Evolutionary conservation across 2,113 vertebrate species (phyloP).

Genomic region (Gallinago undulata): DNA sequence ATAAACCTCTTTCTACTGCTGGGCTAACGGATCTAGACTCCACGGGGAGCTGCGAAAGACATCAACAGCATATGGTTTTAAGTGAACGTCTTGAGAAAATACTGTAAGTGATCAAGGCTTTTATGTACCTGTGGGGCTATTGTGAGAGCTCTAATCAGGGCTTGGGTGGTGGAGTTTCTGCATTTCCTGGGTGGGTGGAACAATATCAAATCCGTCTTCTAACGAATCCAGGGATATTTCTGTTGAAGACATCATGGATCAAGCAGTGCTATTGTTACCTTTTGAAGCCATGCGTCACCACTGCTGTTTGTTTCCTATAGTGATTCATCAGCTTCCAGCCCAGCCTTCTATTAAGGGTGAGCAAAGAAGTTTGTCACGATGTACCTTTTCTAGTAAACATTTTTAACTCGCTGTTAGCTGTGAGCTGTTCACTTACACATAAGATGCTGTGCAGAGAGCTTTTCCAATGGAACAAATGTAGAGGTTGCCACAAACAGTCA

Average conservation of each 20-base stretch:
- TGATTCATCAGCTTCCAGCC: conserved; percentile 51
- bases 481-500: background rate
- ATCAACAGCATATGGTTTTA: background rate
- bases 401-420: background rate
- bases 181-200: background rate
- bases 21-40: background rate
- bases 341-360: conserved; percentile 36
- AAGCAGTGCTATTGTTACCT: conserved; percentile 26
- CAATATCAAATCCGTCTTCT: background rate
- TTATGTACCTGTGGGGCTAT: background rate
- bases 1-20: background rate
- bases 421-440: background rate
- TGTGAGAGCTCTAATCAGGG: background rate
- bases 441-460: background rate
- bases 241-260: background rate
- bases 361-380: conserved; percentile 35
- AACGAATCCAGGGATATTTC: background rate
- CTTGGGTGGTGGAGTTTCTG: background rate
- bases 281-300: conserved; percentile 22
- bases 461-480: background rate
- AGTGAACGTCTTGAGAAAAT: background rate
- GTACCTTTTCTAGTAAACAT: background rate
- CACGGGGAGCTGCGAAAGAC: background rate
- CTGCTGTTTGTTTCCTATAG: conserved; percentile 48
- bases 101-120: background rate